A percentile compares a stretch with the other conserved stretches of the same genome.
Conservation (phyloP, 2,113 vertebrate genomes). For the Sula dactylatra region DNA sequence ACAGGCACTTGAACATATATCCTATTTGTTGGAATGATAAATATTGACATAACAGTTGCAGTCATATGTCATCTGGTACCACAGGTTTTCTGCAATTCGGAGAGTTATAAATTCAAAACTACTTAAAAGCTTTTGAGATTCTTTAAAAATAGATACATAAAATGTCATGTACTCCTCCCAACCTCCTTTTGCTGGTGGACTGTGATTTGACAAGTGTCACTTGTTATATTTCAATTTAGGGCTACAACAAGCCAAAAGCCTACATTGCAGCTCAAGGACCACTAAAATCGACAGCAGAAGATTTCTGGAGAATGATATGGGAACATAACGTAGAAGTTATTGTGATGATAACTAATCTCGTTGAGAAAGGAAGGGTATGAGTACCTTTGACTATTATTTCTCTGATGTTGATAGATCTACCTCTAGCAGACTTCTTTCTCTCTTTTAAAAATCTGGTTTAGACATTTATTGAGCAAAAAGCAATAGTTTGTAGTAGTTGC, state of each 20-base stretch:
- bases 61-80: not conserved
- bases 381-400: not conserved
- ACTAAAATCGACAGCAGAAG: constrained; percentile 88
- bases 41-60: not conserved
- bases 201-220: constrained; percentile 6
- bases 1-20: not conserved
- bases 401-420: not conserved
- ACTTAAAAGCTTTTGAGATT: not conserved
- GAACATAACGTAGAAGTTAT: constrained; percentile 92
- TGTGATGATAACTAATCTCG: constrained; percentile 96
- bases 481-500: not conserved
- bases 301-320: constrained; percentile 99
- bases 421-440: not conserved
- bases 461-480: not conserved
- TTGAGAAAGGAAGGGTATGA: constrained; percentile 94
- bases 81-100: not conserved
- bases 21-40: not conserved
- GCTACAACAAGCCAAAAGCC: constrained; percentile 88
- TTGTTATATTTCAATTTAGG: constrained; percentile 74
- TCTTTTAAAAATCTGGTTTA: not conserved
- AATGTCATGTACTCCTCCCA: not conserved
- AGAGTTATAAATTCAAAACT: not conserved
- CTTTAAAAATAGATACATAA: not conserved
- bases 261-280: constrained; percentile 98
- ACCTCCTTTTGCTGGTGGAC: not conserved